phyloP scores from a whole-genome alignment of 2,113 vertebrate genomes.

The Tyto alba region DNA sequence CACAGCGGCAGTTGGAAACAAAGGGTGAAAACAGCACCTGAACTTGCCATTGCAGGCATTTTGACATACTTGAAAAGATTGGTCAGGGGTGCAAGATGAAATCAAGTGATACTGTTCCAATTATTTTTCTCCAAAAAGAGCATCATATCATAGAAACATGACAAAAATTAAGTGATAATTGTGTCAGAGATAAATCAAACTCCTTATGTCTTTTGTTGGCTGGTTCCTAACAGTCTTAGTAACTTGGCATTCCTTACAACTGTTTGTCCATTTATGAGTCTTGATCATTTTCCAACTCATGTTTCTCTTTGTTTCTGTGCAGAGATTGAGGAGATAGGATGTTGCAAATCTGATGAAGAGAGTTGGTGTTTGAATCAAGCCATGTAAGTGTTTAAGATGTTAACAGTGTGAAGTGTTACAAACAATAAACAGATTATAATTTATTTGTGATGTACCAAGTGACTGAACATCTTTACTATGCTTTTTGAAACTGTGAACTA shows the following conservation, averaged over 20 bases:
- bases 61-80: accelerated
- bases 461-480: not conserved
- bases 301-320: not conserved
- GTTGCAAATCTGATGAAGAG: not conserved
- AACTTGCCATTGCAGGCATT: accelerated
- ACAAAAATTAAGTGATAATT: not conserved
- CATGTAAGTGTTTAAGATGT: not conserved
- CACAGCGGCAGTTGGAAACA: accelerated
- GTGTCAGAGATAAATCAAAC: not conserved
- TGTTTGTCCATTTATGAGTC: not conserved
- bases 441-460: not conserved
- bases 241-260: not conserved
- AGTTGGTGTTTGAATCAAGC: not conserved
- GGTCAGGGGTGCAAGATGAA: not conserved
- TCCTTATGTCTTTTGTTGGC: not conserved
- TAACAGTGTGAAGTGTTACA: not conserved
- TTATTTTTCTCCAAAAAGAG: not conserved
- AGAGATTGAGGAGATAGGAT: not conserved
- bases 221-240: not conserved
- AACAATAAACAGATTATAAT: not conserved
- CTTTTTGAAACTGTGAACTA: not conserved
- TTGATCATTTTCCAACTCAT: not conserved
- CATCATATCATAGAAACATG: not conserved
- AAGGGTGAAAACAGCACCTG: accelerated
- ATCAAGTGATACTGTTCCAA: not conserved